Base-by-base conservation (phyloP, 2,888 invertebrate genomes). In the Helicoverpa assulta region DNA sequence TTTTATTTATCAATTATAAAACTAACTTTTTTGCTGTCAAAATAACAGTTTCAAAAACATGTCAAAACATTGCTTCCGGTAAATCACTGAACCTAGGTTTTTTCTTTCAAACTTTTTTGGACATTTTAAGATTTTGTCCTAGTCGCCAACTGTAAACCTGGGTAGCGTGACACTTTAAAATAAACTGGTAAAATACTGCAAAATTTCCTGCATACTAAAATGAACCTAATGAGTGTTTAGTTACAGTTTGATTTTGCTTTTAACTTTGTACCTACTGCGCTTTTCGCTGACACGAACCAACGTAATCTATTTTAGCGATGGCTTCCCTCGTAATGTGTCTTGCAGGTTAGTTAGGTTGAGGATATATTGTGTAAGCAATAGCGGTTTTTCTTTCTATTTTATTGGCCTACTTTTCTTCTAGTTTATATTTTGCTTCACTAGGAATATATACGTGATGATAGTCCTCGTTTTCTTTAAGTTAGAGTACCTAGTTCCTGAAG, bases 281-380 rank as follows among this genome's bases (percentile, higher is more conserved):
- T 77, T 67, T 73, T 43, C 57, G 73, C 75, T 74, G 67, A 79
- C 60, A 69, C 54, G 55, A 58, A 67, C 55, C 43, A 73, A 73
- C 78, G 76, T 85, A 84, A 85, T 88, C 88, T 89, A 89, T 87
- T 89, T 88, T 78, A 74, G 84, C 76, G 81, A 77, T 75, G 82
- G 84, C 78, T 86, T 86, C 83, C 77, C 83, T 76, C 63, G 82
- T 78, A 81, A 82, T 65, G 65, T 72, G 68, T 67, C 47, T 71
- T 62, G 63, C 67, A 67, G 64, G 67, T 56, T 26, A 62, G 53
- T 70, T 29, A 72, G 66, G 62, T 19, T 26, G 10, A 0, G 55
- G 52, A 56, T 62, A 67, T 50, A 7, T 55, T 70, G 19, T 18
- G 33, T 29, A 52, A 26, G 33, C 51, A 61, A 14, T 0, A 56